A percentile compares a stretch with the other conserved stretches of the same genome.
phyloP scores from a whole-genome alignment of 2,797 vertebrate genomes.

The Rhinogobio ventralis region DNA sequence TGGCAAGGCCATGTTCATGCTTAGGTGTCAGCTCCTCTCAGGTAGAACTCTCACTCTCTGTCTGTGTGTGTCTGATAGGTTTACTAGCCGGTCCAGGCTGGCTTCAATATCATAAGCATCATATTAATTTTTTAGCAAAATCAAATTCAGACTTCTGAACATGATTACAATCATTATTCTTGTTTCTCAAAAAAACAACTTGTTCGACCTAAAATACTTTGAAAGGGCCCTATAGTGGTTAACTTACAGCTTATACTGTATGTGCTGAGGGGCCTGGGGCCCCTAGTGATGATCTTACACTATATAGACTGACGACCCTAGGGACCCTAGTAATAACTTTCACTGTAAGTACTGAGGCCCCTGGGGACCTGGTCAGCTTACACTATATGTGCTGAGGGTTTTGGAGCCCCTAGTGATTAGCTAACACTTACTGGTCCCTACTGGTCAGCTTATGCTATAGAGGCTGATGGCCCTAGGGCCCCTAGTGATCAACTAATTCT shows the following conservation, averaged over 20 bases:
- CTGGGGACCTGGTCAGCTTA: background rate
- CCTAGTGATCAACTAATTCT: background rate
- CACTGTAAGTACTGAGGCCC: background rate
- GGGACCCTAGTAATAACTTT: background rate
- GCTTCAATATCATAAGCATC: background rate
- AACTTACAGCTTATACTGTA: background rate
- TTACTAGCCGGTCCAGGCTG: background rate
- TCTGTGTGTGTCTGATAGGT: slow-evolving; percentile 6
- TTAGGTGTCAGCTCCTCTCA: slow-evolving; percentile 13
- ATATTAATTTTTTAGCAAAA: background rate
- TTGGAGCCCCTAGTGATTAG: background rate
- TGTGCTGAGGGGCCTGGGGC: background rate
- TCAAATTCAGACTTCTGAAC: background rate
- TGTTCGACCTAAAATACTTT: background rate
- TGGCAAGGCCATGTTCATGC: slow-evolving; percentile 34
- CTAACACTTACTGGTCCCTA: too few relatives aligned
- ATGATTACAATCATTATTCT: background rate
- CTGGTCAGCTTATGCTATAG: too few relatives aligned
- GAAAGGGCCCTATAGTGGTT: background rate
- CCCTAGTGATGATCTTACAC: background rate
- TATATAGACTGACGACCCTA: background rate
- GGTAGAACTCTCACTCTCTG: background rate
- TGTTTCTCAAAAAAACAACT: background rate
- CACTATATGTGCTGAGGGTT: background rate
- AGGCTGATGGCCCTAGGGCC: background rate